Evolutionary conservation across 2,797 vertebrate species (phyloP).

Genomic region (Tiaroga cobitis): DNA sequence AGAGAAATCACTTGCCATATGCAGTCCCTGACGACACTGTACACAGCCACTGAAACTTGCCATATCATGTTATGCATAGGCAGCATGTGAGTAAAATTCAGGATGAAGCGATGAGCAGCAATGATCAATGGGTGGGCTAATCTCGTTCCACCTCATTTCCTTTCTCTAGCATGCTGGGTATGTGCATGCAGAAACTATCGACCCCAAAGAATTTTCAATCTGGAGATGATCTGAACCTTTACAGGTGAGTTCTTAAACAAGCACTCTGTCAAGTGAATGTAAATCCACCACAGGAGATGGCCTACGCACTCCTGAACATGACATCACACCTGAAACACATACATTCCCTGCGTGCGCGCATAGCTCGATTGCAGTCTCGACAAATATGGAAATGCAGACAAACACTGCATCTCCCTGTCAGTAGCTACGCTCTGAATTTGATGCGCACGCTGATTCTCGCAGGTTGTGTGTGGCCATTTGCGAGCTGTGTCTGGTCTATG

Average conservation of each 20-base stretch:
- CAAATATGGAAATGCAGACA: constrained; percentile 19
- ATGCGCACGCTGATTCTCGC: not conserved
- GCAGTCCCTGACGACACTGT: not conserved
- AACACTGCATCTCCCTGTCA: constrained; percentile 39
- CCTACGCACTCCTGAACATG: not conserved
- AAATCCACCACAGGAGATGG: not conserved
- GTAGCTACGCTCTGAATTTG: not conserved
- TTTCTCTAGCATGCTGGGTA: constrained; percentile 1
- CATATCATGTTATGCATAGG: not conserved
- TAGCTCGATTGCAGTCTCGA: constrained; percentile 1
- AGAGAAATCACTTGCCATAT: not conserved
- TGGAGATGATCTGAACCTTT: constrained; percentile 24
- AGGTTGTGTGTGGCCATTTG: constrained; percentile 11
- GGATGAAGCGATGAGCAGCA: not conserved
- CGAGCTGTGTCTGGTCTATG: not conserved
- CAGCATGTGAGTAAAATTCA: not conserved
- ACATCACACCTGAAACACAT: not conserved
- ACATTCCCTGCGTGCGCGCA: not conserved
- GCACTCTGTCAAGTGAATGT: not conserved
- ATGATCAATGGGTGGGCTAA: constrained; percentile 19
- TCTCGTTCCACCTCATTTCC: constrained; percentile 21
- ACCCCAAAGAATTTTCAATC: constrained; percentile 14
- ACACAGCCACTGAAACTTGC: not conserved
- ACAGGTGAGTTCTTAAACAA: constrained; percentile 13
- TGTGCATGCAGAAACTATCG: not conserved